Evolutionary conservation across 2,113 vertebrate species (phyloP), one percentile per base, ranked within the genome.

Genomic region (Telmatochromis brichardi): DNA sequence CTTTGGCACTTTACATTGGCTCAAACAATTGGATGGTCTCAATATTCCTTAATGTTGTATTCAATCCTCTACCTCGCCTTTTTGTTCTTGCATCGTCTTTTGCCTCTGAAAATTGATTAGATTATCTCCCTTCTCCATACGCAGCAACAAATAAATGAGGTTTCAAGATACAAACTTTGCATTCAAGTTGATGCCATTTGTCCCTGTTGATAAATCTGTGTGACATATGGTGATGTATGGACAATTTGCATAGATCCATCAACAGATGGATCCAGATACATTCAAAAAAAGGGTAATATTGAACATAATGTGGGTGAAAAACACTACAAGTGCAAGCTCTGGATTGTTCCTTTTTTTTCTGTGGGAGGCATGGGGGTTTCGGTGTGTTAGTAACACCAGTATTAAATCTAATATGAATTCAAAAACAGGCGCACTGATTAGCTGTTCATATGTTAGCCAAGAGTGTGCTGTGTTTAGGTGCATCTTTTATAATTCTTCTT

Each of bases 21-120:
- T 96, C 97, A 97, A 96, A 98, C 97, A 98, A 98, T 97, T 97
- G 98, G 97, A 96, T 96, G 97, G 97, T 97, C 97, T 97, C 95
- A 97, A 96, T 96, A 96, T 96, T 96, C 96, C 96, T 96, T 95
- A 96, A 97, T 97, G 97, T 97, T 97, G 91, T 94, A 96, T 97
- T 97, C 96, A 96, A 98, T 97, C 96, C 92, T 83, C 90, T 85
- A 82, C 91, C 85, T 93, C 93, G 96, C 83, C 94, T 95, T 96
- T 97, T 96, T 97, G 96, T 98, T 96, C 92, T 95, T 93, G 90
- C 93, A 89, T 95, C 94, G 85, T 86, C 47, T 86, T 84, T 78
- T 58, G 83, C 65, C 81, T 78, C 90, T 90, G 85, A 91, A 94
- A 94, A 96, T 95, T 95, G 94, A 96, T 96, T 96, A 94, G 95